Percentiles rank a stretch among this genome's conserved stretches.
Evolutionary conservation across 2,113 vertebrate genomes (phyloP).

Genomic region (Rafetus swinhoei): DNA sequence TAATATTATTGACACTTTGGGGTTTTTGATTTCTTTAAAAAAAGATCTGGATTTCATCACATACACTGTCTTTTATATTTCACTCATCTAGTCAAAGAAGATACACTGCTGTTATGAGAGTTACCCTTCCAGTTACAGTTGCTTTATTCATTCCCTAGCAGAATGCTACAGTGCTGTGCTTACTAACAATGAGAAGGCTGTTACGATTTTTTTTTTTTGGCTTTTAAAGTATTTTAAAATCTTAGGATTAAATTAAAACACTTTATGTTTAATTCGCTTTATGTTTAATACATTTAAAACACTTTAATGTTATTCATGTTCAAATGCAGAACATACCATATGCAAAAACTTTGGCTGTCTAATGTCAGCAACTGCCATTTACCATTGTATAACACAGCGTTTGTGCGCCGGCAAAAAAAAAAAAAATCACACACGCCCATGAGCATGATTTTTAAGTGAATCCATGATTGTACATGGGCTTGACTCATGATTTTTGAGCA

Average conservation of each 20-base stretch:
- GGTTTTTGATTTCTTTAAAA: not conserved
- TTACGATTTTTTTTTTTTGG: too few relatives aligned
- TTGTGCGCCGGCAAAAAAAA: not conserved
- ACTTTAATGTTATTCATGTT: slow-evolving; percentile 1
- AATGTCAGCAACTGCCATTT: slow-evolving; percentile 50
- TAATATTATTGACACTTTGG: not conserved
- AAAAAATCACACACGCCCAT: not conserved
- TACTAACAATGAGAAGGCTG: slow-evolving; percentile 27
- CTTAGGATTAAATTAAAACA: not conserved
- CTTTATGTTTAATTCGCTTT: slow-evolving; percentile 26
- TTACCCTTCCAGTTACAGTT: slow-evolving; percentile 49
- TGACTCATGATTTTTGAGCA: not conserved
- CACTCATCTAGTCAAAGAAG: not conserved
- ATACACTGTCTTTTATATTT: not conserved
- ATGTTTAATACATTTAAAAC: too few relatives aligned
- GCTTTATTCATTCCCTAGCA: slow-evolving; percentile 17
- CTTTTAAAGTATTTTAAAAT: not conserved
- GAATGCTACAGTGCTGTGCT: slow-evolving; percentile 35
- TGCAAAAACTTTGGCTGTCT: not conserved
- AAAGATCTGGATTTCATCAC: not conserved
- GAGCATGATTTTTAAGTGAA: not conserved
- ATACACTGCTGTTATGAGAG: not conserved
- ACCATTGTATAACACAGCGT: slow-evolving; percentile 14
- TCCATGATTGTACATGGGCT: not conserved
- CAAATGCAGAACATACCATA: slow-evolving; percentile 23